Percentiles rank a stretch among this genome's conserved stretches.
Evolutionary conservation across 2,113 vertebrate genomes (phyloP).

Genomic region (Semnornis frantzii): DNA sequence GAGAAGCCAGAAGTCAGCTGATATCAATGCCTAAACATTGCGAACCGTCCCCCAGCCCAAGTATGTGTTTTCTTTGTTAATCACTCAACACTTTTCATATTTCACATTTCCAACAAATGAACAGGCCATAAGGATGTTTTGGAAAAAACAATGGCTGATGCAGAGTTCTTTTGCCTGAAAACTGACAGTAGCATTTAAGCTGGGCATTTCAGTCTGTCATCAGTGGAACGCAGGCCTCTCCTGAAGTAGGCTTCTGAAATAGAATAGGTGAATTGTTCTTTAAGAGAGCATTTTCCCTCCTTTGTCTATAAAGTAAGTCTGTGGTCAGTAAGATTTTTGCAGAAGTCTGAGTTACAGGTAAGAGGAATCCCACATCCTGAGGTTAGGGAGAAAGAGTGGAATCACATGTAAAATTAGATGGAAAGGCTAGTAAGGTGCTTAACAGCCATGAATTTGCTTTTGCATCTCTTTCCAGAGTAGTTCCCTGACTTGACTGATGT

Average conservation of each 20-base stretch:
- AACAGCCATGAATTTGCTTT: not conserved
- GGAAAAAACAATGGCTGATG: not conserved
- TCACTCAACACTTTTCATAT: not conserved
- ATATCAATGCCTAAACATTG: not conserved
- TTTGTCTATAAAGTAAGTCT: not conserved
- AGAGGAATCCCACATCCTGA: not conserved
- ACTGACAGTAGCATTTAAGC: not conserved
- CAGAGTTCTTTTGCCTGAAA: not conserved
- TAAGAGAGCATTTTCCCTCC: not conserved
- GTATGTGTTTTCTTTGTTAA: not conserved
- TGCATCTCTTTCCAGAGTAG: not conserved
- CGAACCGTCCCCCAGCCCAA: not conserved
- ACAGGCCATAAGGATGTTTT: not conserved
- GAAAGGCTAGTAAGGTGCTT: not conserved
- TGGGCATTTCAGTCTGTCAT: not conserved
- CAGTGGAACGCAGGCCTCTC: not conserved
- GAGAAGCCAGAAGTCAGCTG: not conserved
- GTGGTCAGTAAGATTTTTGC: not conserved
- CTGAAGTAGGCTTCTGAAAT: not conserved
- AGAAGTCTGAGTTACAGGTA: not conserved
- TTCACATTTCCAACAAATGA: not conserved
- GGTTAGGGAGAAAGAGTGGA: not conserved
- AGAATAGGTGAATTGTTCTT: not conserved
- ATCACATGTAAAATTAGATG: not conserved
- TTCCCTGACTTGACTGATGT: not conserved